Conservation (phyloP, 92 coral and sea anemone genomes). For the Pocillopora meandrina region DNA sequence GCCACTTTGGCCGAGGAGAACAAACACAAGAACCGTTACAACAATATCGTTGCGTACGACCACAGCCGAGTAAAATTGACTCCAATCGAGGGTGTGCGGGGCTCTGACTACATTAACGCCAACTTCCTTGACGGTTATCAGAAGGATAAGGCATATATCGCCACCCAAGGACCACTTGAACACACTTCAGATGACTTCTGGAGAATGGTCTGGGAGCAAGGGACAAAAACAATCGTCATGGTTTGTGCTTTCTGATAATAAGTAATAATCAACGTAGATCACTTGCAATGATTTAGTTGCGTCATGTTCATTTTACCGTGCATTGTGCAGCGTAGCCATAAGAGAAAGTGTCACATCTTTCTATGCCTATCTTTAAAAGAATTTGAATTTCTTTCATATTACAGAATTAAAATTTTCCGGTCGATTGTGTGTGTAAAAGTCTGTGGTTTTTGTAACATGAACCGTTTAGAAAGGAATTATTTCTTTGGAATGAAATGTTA, state of each 20-base stretch:
- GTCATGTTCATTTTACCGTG: too few species aligned
- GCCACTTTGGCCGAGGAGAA: constrained; percentile 72
- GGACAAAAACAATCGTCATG: constrained; percentile 72
- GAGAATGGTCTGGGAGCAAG: constrained; percentile 89
- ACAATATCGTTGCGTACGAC: constrained; percentile 87
- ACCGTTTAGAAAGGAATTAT: too few species aligned
- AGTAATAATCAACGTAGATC: too few species aligned
- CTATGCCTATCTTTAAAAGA: too few species aligned
- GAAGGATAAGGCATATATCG: constrained; percentile 77
- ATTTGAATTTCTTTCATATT: too few species aligned
- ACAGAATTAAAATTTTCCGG: too few species aligned
- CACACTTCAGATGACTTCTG: constrained; percentile 84
- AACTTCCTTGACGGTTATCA: constrained; percentile 77
- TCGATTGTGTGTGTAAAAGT: too few species aligned
- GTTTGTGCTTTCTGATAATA: constrained; percentile 22
- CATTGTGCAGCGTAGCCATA: too few species aligned
- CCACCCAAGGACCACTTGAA: constrained; percentile 82
- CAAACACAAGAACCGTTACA: constrained; percentile 80
- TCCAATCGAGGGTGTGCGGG: constrained; percentile 50
- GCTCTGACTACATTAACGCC: constrained; percentile 86
- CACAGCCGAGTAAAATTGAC: constrained; percentile 70
- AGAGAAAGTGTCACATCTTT: too few species aligned
- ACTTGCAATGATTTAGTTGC: too few species aligned
- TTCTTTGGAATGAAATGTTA: too few species aligned
- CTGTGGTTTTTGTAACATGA: too few species aligned